Conservation (phyloP, 1,140 invertebrate genomes). For the Theocolax elegans region DNA sequence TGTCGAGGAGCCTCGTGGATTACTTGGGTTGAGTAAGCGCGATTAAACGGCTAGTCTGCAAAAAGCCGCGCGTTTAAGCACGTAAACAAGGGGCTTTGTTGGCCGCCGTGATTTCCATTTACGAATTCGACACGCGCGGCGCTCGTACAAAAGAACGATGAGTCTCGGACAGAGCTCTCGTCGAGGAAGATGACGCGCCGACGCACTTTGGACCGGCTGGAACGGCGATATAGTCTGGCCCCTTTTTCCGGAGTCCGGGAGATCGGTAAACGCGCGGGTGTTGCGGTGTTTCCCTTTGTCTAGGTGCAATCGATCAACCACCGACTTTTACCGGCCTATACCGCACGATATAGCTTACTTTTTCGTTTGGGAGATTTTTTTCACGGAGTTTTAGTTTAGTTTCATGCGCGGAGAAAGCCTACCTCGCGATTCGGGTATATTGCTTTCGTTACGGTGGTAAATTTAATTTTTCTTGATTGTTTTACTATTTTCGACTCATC, state of each 20-base stretch:
- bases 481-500: no score
- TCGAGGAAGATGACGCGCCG: not conserved
- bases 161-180: not conserved
- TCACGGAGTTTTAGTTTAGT: not conserved
- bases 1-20: not conserved
- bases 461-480: no score
- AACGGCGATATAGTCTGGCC: no score
- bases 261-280: no score
- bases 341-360: no score
- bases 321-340: not conserved
- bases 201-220: not conserved
- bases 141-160: slow-evolving; percentile 47
- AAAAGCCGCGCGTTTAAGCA: slow-evolving; percentile 56
- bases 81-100: slow-evolving; percentile 64
- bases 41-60: slow-evolving; percentile 33
- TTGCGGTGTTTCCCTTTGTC: slow-evolving; percentile 9
- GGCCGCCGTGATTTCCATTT: slow-evolving; percentile 63
- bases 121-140: slow-evolving; percentile 57
- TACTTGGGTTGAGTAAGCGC: no score
- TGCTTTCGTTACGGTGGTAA: no score
- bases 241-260: slow-evolving; percentile 5
- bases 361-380: not conserved
- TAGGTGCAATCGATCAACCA: slow-evolving; percentile 24
- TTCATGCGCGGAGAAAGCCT: no score
- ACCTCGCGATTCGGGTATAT: no score